Conservation (phyloP, 2,888 invertebrate species). For the Amphimallon solstitiale region DNA sequence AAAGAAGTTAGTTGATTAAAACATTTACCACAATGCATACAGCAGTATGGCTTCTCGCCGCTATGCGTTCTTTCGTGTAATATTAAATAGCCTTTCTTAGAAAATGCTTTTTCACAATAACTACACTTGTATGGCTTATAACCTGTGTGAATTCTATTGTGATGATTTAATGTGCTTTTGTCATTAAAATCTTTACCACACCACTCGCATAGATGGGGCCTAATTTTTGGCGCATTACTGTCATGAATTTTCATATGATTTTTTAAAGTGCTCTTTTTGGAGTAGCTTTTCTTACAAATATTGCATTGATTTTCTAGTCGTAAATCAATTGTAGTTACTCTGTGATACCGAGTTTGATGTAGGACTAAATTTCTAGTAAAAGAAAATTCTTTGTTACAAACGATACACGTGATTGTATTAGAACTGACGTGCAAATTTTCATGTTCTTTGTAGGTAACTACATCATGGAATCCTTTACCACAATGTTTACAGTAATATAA, state of each 20-base stretch:
- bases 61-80: constrained; percentile 52
- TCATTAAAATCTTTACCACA: constrained; percentile 54
- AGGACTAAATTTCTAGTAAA: constrained; percentile 35
- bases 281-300: constrained; percentile 58
- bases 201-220: constrained; percentile 56
- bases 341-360: constrained; percentile 34
- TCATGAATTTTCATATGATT: constrained; percentile 60
- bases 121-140: constrained; percentile 51
- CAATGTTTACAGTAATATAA: constrained; percentile 34
- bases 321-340: constrained; percentile 46
- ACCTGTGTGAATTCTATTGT: constrained; percentile 50
- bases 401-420: constrained; percentile 65
- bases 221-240: constrained; percentile 50
- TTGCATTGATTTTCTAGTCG: constrained; percentile 44
- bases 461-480: constrained; percentile 34
- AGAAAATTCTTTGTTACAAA: constrained; percentile 67
- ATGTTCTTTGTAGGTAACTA: constrained; percentile 34
- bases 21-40: constrained; percentile 48
- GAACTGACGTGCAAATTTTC: constrained; percentile 34
- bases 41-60: constrained; percentile 52
- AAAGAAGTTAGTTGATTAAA: constrained; percentile 49
- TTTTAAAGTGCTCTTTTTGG: constrained; percentile 53
- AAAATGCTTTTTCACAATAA: constrained; percentile 52
- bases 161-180: constrained; percentile 49
- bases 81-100: constrained; percentile 49